These are phyloP conservation scores for Aurelia sp. DNA, from an alignment of 30 jellyfish, hydroid and myxozoan species.

Conservation along the genomic window DNA sequence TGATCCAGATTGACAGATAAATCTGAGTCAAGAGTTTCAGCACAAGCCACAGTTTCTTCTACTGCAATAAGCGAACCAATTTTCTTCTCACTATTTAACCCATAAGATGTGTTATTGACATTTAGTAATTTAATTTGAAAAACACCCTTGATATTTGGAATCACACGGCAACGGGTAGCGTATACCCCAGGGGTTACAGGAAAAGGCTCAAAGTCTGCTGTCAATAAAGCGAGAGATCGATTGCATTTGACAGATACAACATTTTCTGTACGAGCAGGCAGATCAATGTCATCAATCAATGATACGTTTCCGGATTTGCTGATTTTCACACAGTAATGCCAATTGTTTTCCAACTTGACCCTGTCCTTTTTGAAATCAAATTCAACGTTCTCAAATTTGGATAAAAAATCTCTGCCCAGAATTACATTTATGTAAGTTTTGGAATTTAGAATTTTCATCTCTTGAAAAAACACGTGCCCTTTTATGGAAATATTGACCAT, in stretches of 20 bases:
- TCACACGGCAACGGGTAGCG: slow-evolving; percentile 49
- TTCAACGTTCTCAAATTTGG: slow-evolving; percentile 11
- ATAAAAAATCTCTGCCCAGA: slow-evolving; percentile 40
- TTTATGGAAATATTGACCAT: slow-evolving; percentile 18
- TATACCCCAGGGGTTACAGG: no score
- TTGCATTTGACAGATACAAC: no score
- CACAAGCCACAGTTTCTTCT: background rate
- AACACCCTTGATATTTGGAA: slow-evolving; percentile 40
- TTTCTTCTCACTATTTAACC: slow-evolving; percentile 7
- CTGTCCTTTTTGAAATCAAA: slow-evolving; percentile 17
- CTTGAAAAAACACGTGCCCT: slow-evolving; percentile 9
- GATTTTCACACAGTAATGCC: slow-evolving; percentile 39
- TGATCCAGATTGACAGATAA: no score
- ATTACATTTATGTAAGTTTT: slow-evolving; percentile 32
- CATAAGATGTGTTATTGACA: slow-evolving; percentile 12
- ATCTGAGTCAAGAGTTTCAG: background rate
- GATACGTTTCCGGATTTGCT: slow-evolving; percentile 4
- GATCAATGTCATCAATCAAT: background rate
- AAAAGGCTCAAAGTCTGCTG: no score
- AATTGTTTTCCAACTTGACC: slow-evolving; percentile 9
- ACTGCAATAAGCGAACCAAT: slow-evolving; percentile 34
- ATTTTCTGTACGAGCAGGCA: no score
- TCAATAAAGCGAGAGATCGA: no score
- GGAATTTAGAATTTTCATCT: slow-evolving; percentile 31
- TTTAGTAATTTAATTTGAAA: slow-evolving; percentile 34